Base-by-base conservation (phyloP, 2,113 vertebrate species). In the Pica pica region DNA sequence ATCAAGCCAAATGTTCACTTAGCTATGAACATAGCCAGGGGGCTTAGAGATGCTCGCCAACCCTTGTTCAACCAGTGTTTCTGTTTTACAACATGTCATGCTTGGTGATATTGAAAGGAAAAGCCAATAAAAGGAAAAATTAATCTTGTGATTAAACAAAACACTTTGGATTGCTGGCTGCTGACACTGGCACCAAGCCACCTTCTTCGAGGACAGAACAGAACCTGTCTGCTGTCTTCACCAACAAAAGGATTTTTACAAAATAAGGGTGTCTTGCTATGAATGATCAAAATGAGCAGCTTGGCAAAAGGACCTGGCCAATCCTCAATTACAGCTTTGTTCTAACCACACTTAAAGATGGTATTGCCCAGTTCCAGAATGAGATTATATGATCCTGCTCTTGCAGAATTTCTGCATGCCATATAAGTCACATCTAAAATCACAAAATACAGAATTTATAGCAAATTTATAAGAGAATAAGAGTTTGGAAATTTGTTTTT, bases 91-190 rank as follows among this genome's bases (percentile, higher is more conserved):
- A 93, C 95, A 93, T 91, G 93, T 93, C 95, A 96, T 67, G 91
- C 95, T 95, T 93, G 75, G 88, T 85, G 69, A 83, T 83, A 92
- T 1, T 89, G 82, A 96, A 95, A 95, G 76, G 64, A 88, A 95
- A 95, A 96, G 84, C 78, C 93, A 96, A 80, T 82, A 95, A 94
- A 94, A 90, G 83, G 86, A 93, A 96, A 95, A 97, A 95, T 84
- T 94, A 95, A 97, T 95, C 93, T 83, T 85, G 90, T 80, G 91
- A 97, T 96, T 94, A 94, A 94, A 83, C 64, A 70, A 83, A 92
- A 76, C 83, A 49, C 84, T 95, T 61, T 23, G 93, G 47, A 60
- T 87, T 78, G 78, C 64, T 95, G 94, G 90, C 95, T 95, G 96
- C 95, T 87, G 77, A 86, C 20, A 1, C 73, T 96, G 97, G 96